Evolutionary conservation across 2,113 vertebrate genomes (phyloP).

Genomic region (Coryphaenoides rupestris): DNA sequence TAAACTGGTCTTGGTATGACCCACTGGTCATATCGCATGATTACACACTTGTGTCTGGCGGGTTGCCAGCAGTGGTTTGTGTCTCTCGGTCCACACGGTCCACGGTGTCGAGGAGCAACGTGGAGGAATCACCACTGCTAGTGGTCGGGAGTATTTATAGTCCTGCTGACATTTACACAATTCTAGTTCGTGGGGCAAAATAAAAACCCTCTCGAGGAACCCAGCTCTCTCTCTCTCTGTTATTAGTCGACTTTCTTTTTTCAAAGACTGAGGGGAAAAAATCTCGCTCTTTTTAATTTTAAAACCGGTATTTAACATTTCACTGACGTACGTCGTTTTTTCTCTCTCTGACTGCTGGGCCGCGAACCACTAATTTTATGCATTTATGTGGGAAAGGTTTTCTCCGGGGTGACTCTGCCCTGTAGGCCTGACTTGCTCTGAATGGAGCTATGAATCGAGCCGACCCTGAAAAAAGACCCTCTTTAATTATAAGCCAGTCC

Average conservation of each 20-base stretch:
- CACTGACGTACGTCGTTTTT: conserved; percentile 48
- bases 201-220: background rate
- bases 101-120: conserved; percentile 49
- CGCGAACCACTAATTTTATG: conserved; percentile 45
- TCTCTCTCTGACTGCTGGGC: conserved; percentile 32
- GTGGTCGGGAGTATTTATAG: conserved; percentile 63
- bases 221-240: too few species aligned
- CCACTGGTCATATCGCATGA: conserved; percentile 46
- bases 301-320: conserved; percentile 6
- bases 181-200: conserved; percentile 27
- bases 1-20: conserved; percentile 49
- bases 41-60: conserved; percentile 62
- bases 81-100: conserved; percentile 40
- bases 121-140: conserved; percentile 54
- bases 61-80: conserved; percentile 52
- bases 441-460: conserved; percentile 16
- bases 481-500: too few species aligned
- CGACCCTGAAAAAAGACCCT: background rate
- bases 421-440: conserved; percentile 22
- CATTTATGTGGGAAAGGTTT: conserved; percentile 32
- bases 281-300: conserved; percentile 38
- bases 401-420: conserved; percentile 27
- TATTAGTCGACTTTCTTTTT: conserved; percentile 33
- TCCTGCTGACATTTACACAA: conserved; percentile 55
- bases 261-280: too few species aligned